phyloP scores from a whole-genome alignment of 35 echinoderm and acorn worm species.

The Ophioderma brevispina region DNA sequence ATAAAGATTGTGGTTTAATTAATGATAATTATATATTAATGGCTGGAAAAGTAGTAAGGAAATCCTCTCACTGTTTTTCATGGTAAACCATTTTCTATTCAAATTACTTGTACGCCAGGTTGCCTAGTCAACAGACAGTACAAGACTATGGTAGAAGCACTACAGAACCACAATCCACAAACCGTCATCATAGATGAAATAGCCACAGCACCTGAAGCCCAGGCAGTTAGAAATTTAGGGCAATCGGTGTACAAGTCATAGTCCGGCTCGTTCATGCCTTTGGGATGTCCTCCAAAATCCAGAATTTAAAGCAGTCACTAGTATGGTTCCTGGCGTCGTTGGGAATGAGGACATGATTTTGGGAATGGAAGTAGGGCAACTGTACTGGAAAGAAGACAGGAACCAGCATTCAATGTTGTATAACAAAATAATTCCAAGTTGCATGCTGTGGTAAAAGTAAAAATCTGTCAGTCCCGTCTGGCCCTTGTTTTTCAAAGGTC shows the following conservation, averaged over 20 bases:
- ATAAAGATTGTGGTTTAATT: no score
- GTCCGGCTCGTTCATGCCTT: constrained; percentile 14
- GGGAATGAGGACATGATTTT: background rate
- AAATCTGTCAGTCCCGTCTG: background rate
- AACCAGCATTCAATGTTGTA: constrained; percentile 17
- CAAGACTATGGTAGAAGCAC: constrained; percentile 51
- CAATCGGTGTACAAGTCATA: constrained; percentile 60
- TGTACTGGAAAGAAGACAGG: background rate
- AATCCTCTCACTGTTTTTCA: no score
- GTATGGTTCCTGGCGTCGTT: background rate
- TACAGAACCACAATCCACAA: constrained; percentile 75
- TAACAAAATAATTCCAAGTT: no score
- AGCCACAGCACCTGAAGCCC: constrained; percentile 23
- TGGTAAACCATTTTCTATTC: no score
- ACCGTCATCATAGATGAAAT: constrained; percentile 75
- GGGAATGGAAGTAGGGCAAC: background rate
- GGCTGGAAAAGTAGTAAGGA: no score
- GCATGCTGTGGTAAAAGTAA: background rate
- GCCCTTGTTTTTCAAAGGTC: background rate
- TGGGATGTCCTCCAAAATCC: constrained; percentile 7
- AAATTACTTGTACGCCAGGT: constrained; percentile 27
- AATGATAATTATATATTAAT: no score
- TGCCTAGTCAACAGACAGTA: constrained; percentile 33
- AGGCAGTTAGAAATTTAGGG: background rate
- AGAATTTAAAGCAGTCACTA: constrained; percentile 16